A percentile compares a stretch with the other conserved stretches of the same genome.
phyloP scores from a whole-genome alignment of 92 coral and sea anemone species.

The Porites lobata region DNA sequence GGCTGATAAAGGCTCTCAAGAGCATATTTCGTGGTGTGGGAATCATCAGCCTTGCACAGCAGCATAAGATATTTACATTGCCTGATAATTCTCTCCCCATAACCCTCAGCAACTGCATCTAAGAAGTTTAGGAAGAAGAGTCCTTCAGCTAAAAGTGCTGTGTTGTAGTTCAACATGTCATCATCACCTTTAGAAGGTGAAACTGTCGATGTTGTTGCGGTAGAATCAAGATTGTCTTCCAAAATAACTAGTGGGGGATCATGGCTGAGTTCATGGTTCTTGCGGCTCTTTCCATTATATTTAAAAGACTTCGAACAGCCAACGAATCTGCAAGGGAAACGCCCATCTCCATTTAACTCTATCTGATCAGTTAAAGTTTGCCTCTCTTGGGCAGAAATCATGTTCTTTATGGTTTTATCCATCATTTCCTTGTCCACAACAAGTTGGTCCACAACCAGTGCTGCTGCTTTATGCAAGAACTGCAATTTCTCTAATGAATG shows the following conservation, averaged over 20 bases:
- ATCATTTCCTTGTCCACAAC: constrained; percentile 42
- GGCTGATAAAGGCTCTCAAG: constrained; percentile 24
- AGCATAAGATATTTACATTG: constrained; percentile 56
- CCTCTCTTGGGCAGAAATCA: constrained; percentile 47
- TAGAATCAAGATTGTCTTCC: constrained; percentile 17
- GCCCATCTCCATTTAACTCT: constrained; percentile 55
- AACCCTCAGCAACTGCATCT: constrained; percentile 58
- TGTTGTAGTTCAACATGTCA: constrained; percentile 60
- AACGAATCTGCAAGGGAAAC: constrained; percentile 42
- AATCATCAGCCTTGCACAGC: constrained; percentile 54
- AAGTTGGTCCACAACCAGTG: constrained; percentile 36
- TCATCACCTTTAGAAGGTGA: neutral
- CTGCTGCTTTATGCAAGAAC: constrained; percentile 55
- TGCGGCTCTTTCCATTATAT: too few relatives aligned
- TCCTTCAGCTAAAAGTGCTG: constrained; percentile 55
- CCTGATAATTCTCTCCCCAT: constrained; percentile 36
- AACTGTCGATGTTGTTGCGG: constrained; percentile 42
- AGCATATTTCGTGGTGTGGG: constrained; percentile 47
- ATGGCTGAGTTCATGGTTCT: too few relatives aligned
- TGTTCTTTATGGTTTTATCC: neutral
- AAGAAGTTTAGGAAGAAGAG: constrained; percentile 53
- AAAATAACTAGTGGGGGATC: too few relatives aligned
- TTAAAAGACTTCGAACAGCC: too few relatives aligned
- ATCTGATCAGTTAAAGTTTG: constrained; percentile 25
- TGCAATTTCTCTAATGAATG: constrained; percentile 1